Evolutionary conservation across 1,140 invertebrate genomes (phyloP).

Genomic region (Coenobita brevimanus): DNA sequence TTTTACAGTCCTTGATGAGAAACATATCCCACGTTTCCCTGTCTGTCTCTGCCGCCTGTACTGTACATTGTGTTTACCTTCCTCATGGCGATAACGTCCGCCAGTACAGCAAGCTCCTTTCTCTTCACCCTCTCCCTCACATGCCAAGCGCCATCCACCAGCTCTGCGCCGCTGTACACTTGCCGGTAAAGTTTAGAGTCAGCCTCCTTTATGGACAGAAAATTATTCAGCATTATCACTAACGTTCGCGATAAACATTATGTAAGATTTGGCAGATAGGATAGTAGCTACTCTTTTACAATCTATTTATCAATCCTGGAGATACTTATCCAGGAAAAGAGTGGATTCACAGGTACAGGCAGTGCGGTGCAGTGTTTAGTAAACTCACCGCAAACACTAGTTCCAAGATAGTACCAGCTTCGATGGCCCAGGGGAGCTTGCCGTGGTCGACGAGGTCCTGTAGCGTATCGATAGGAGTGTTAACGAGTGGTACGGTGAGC

Average conservation of each 20-base stretch:
- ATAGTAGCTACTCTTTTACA: too few species aligned
- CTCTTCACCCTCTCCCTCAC: neutral
- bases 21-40: too few species aligned
- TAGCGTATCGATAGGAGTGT: neutral
- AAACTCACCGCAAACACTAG: neutral
- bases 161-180: neutral
- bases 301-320: too few species aligned
- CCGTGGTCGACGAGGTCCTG: constrained; percentile 5
- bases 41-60: neutral
- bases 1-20: too few species aligned
- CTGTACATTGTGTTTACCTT: neutral
- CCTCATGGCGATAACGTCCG: constrained; percentile 13
- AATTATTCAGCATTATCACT: too few species aligned
- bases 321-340: too few species aligned
- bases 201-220: neutral
- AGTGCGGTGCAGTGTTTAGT: too few species aligned
- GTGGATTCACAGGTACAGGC: too few species aligned
- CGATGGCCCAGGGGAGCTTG: constrained; percentile 13
- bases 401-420: neutral
- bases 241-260: too few species aligned
- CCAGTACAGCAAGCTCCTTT: neutral
- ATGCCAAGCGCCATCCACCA: neutral
- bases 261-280: too few species aligned
- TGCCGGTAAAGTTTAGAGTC: neutral
- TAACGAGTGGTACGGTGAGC: neutral